phyloP scores from a whole-genome alignment of 2,888 invertebrate species.

The Argyra leucocephala region DNA sequence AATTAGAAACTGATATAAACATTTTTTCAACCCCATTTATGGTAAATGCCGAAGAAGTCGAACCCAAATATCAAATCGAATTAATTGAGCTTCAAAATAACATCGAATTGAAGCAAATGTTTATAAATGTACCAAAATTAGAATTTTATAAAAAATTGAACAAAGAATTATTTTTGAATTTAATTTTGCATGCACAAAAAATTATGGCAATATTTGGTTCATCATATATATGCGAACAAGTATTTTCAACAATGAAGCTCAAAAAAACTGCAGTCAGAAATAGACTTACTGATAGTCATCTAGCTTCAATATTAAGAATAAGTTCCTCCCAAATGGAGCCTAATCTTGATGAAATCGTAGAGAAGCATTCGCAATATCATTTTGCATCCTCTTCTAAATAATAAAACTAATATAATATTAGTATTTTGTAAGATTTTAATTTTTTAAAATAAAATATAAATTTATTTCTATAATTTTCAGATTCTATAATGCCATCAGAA shows the following conservation, averaged over 20 bases:
- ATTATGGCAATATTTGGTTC: background rate
- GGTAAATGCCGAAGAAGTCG: background rate
- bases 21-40: constrained; percentile 8
- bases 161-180: constrained; percentile 8
- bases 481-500: background rate
- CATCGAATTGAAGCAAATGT: no score
- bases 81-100: no score
- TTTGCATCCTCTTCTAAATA: constrained; percentile 8
- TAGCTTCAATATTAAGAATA: constrained; percentile 7
- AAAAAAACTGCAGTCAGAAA: constrained; percentile 7
- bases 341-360: background rate
- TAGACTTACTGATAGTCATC: constrained; percentile 9
- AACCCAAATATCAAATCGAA: constrained; percentile 7
- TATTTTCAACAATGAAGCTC: constrained; percentile 11
- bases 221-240: constrained; percentile 10
- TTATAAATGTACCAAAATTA: constrained; percentile 11
- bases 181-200: constrained; percentile 7
- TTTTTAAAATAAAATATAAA: constrained; percentile 7
- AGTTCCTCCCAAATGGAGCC: constrained; percentile 7
- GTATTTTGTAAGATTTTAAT: constrained; percentile 11
- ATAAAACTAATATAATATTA: constrained; percentile 9
- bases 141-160: constrained; percentile 11
- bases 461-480: background rate
- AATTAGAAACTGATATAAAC: constrained; percentile 9
- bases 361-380: constrained; percentile 4